These are phyloP conservation scores for Leptodactylus fallax DNA, from an alignment of 2,797 vertebrate genomes.

Conservation along the genomic window DNA sequence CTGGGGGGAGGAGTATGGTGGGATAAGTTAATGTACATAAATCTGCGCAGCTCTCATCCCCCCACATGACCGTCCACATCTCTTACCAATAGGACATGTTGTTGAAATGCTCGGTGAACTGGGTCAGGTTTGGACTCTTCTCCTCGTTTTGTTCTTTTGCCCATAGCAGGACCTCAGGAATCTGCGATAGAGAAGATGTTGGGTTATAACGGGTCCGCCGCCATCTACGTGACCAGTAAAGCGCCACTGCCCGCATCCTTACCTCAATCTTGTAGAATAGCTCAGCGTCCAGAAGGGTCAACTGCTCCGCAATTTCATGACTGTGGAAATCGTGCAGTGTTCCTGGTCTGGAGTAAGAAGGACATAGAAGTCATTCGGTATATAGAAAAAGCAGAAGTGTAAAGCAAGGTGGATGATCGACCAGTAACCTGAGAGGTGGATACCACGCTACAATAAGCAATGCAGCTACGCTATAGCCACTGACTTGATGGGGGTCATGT, in stretches of 20 bases:
- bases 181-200: conserved; percentile 75
- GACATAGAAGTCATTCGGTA: not conserved
- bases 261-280: conserved; percentile 99
- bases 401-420: not conserved
- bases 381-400: not conserved
- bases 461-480: not conserved
- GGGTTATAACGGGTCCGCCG: not conserved
- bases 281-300: conserved; percentile 94
- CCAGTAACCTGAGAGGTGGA: too few relatives aligned
- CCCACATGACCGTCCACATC: not conserved
- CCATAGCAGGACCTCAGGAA: conserved; percentile 97
- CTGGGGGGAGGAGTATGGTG: conserved; percentile 69
- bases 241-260: not conserved
- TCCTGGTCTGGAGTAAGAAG: conserved; percentile 83
- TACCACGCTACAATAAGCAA: not conserved
- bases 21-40: not conserved
- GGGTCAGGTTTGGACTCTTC: conserved; percentile 97
- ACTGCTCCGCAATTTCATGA: conserved; percentile 96
- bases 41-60: not conserved
- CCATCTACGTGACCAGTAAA: not conserved
- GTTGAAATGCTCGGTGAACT: conserved; percentile 99
- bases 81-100: conserved; percentile 99
- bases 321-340: conserved; percentile 98
- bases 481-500: too few relatives aligned
- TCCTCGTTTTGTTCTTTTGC: conserved; percentile 99